These are phyloP conservation scores for Scaptomyza caliginosa DNA, from an alignment of 2,888 invertebrate species.

Conservation along the genomic window DNA sequence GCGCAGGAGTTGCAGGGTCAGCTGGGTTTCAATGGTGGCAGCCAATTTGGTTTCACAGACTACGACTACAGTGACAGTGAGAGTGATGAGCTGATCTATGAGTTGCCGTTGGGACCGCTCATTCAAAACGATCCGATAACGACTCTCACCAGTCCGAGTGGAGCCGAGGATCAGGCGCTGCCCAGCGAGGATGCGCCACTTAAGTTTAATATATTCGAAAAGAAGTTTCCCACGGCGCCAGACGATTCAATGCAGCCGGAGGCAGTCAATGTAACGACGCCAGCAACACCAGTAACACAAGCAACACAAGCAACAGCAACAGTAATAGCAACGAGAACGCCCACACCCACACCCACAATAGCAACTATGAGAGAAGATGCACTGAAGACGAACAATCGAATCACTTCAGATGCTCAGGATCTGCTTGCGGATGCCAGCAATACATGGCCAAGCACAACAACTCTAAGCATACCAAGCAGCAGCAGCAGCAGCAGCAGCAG, in stretches of 20 bases:
- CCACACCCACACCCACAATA: constrained; percentile 32
- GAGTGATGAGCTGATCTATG: constrained; percentile 40
- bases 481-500: constrained; percentile 31
- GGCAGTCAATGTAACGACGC: constrained; percentile 12
- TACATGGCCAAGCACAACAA: constrained; percentile 43
- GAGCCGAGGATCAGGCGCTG: constrained; percentile 59
- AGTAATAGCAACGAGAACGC: constrained; percentile 14
- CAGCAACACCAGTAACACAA: constrained; percentile 4
- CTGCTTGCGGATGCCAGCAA: constrained; percentile 56
- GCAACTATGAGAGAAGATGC: constrained; percentile 30
- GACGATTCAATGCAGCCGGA: constrained; percentile 25
- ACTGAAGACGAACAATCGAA: constrained; percentile 37
- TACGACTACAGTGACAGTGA: constrained; percentile 80
- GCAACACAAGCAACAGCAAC: constrained; percentile 13
- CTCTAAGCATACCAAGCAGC: constrained; percentile 29
- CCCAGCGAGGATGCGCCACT: constrained; percentile 81
- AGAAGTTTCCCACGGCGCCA: constrained; percentile 73
- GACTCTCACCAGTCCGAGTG: constrained; percentile 1
- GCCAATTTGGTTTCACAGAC: constrained; percentile 23
- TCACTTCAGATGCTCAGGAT: constrained; percentile 35
- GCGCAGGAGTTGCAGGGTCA: constrained; percentile 69
- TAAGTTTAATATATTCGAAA: constrained; percentile 83
- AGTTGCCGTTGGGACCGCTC: constrained; percentile 19
- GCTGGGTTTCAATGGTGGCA: constrained; percentile 17
- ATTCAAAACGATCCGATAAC: constrained; percentile 13